phyloP scores from a whole-genome alignment of 2,797 vertebrate genomes.

The Hemibagrus guttatus region DNA sequence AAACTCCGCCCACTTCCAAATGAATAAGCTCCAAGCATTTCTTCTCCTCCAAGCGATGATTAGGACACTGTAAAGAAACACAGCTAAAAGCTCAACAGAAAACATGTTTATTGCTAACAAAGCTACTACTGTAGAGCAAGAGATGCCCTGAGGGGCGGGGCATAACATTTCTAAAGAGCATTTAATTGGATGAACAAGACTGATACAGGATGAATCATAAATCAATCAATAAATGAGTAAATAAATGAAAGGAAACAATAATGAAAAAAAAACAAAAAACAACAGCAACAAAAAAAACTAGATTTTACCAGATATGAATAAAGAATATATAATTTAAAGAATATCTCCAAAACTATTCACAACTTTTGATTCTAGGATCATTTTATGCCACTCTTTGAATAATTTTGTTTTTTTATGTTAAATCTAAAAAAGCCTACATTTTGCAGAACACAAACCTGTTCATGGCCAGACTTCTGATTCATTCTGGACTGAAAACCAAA shows the following conservation, averaged over 20 bases:
- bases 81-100: background rate
- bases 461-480: no score
- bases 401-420: background rate
- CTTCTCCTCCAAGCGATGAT: background rate
- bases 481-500: background rate
- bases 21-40: background rate
- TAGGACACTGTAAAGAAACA: background rate
- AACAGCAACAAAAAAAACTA: background rate
- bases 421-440: background rate
- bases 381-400: background rate
- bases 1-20: background rate
- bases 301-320: background rate
- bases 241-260: no score
- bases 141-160: background rate
- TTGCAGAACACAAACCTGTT: background rate
- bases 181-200: background rate
- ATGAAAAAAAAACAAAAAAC: no score
- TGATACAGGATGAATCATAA: background rate
- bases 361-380: background rate
- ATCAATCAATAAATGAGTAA: no score
- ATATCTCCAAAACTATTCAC: background rate
- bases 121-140: background rate
- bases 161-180: no score
- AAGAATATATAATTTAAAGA: background rate
- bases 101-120: background rate